phyloP scores from a whole-genome alignment of 2,113 vertebrate genomes.

The Saguinus imperator region DNA sequence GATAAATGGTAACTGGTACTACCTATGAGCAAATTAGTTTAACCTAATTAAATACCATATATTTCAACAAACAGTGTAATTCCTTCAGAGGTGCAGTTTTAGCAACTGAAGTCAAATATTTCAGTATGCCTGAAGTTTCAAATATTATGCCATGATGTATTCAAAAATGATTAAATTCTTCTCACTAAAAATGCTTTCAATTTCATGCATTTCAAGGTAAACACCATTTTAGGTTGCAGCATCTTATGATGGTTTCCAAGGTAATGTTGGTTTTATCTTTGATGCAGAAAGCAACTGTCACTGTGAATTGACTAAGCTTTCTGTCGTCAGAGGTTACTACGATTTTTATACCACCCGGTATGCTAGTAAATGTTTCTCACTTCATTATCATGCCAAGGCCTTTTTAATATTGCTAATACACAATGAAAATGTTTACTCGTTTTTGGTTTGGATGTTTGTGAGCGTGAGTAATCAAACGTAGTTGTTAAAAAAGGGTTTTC shows the following conservation, averaged over 20 bases:
- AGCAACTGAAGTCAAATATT: neutral
- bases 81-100: neutral
- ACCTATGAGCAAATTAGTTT: neutral
- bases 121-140: neutral
- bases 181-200: conserved; percentile 20
- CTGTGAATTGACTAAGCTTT: conserved; percentile 39
- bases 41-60: neutral
- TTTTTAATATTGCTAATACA: conserved; percentile 33
- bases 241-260: conserved; percentile 8
- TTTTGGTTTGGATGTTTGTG: conserved; percentile 60
- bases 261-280: conserved; percentile 32
- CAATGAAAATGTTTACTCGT: neutral
- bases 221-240: neutral
- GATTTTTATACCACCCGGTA: conserved; percentile 46
- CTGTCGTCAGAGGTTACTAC: conserved; percentile 47
- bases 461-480: conserved; percentile 23
- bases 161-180: conserved; percentile 22
- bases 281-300: neutral
- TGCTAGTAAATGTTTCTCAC: conserved; percentile 55
- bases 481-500: conserved; percentile 13
- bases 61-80: neutral
- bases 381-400: conserved; percentile 10
- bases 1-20: neutral
- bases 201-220: conserved; percentile 18
- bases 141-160: neutral